phyloP scores from a whole-genome alignment of 2,888 invertebrate genomes.

The Ichneumon xanthorius region DNA sequence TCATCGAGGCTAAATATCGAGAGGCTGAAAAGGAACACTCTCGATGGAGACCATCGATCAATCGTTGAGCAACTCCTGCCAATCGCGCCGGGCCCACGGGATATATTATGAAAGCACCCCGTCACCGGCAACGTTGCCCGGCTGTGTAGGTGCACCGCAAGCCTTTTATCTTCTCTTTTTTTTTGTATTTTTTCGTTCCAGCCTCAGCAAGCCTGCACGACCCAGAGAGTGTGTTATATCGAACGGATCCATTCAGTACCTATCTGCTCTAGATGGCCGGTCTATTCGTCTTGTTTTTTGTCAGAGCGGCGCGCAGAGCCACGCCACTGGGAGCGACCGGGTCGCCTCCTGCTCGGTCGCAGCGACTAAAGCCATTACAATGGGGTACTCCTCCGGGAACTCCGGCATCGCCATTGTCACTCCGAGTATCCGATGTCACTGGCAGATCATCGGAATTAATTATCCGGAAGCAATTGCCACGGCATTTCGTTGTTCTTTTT shows the following conservation, averaged over 20 bases:
- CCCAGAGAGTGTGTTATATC: constrained; percentile 68
- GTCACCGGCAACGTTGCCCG: constrained; percentile 52
- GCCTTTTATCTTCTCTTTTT: constrained; percentile 25
- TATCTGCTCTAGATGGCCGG: constrained; percentile 80
- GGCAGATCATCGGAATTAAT: constrained; percentile 78
- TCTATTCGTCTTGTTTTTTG: constrained; percentile 81
- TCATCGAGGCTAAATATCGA: constrained; percentile 40
- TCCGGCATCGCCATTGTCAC: constrained; percentile 74
- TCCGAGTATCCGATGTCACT: constrained; percentile 74
- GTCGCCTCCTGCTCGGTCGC: constrained; percentile 47
- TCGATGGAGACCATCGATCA: constrained; percentile 62
- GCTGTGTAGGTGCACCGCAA: constrained; percentile 35
- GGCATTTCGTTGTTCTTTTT: constrained; percentile 23
- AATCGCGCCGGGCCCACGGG: constrained; percentile 39
- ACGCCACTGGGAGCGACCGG: constrained; percentile 24
- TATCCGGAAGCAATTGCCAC: constrained; percentile 62
- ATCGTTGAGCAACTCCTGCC: constrained; percentile 53
- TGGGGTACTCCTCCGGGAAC: constrained; percentile 69
- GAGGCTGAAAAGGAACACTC: constrained; percentile 48
- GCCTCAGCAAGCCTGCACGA: constrained; percentile 27
- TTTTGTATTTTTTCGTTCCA: constrained; percentile 11
- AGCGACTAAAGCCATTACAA: constrained; percentile 71
- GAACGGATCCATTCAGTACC: constrained; percentile 77
- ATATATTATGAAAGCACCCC: constrained; percentile 56
- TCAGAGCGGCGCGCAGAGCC: constrained; percentile 59